Evolutionary conservation across 2,888 invertebrate genomes (phyloP), one percentile per base, ranked within the genome.

Genomic region (Buathra laborator): DNA sequence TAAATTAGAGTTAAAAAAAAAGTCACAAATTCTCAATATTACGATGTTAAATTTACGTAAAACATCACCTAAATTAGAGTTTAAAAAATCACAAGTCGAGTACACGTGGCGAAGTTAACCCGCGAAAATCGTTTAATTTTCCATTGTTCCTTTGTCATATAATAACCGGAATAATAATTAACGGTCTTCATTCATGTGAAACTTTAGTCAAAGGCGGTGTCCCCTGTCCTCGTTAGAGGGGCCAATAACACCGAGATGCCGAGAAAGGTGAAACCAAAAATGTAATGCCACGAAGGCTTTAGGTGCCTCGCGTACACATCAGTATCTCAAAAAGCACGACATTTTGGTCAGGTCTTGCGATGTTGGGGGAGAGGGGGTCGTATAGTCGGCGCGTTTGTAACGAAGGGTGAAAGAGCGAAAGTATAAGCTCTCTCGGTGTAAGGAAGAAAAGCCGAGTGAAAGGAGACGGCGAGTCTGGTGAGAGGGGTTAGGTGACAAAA

Each of bases 241-340:
- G 37, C 64, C 24, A 51, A 51, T 64, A 51, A 51, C 51, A 44
- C 44, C 43, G 66, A 67, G 16, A 46, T 32, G 48, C 32, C 46
- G 44, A 64, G 56, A 71, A 80, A 59, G 76, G 71, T 43, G 43
- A 66, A 76, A 71, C 70, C 48, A 46, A 71, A 71, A 74, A 75
- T 62, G 14, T 66, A n/a, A 64, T 75, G 51, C 64, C 51, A 74
- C 44, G 16, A 37, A 64, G 37, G 51, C 37, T 51, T 59, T 59
- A 46, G 46, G 37, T 59, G 37, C 32, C 6, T 10, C 9, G 43
- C 32, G 59, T 62, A 24, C 59, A 19, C 29, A 62, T 12, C 68
- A 37, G 70, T 80, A 76, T 76, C 71, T 75, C 71, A 84, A 71
- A 76, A 84, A 44, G 70, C 80, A 84, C 78, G 84, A 80, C 66